Percentiles rank a stretch among this genome's conserved stretches.
These are phyloP conservation scores for Trachelus troglodyta DNA, from an alignment of 2,888 invertebrate species.

Conservation along the genomic window DNA sequence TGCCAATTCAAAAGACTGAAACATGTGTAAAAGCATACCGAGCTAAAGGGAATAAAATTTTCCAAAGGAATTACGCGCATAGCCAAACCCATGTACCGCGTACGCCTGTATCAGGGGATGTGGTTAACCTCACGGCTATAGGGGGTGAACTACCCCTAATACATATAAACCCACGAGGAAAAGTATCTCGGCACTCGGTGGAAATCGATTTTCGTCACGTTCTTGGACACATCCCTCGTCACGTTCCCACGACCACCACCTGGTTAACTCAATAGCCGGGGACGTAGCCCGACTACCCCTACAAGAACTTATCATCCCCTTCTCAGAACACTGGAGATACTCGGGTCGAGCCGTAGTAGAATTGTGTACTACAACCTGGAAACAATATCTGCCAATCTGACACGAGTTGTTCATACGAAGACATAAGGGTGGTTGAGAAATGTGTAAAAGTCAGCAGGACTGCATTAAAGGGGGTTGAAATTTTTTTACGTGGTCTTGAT, in stretches of 20 bases:
- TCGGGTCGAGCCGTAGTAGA: not conserved
- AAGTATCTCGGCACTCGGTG: not conserved
- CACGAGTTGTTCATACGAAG: not conserved
- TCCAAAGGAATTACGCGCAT: not conserved
- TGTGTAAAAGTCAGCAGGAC: not conserved
- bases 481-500: not conserved
- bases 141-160: not conserved
- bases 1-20: no score
- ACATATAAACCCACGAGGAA: not conserved
- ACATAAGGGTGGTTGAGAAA: not conserved
- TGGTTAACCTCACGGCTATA: not conserved
- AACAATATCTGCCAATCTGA: conserved; percentile 47
- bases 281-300: not conserved
- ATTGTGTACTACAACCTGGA: not conserved
- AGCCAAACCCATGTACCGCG: not conserved
- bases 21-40: not conserved
- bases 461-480: not conserved
- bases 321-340: not conserved
- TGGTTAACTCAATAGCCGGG: conserved; percentile 13
- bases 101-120: not conserved
- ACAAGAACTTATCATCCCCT: not conserved
- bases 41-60: not conserved
- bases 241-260: conserved; percentile 10
- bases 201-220: not conserved
- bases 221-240: conserved; percentile 12